These are phyloP conservation scores for Chloropsis hardwickii DNA, from an alignment of 2,113 vertebrate genomes.

Conservation along the genomic window DNA sequence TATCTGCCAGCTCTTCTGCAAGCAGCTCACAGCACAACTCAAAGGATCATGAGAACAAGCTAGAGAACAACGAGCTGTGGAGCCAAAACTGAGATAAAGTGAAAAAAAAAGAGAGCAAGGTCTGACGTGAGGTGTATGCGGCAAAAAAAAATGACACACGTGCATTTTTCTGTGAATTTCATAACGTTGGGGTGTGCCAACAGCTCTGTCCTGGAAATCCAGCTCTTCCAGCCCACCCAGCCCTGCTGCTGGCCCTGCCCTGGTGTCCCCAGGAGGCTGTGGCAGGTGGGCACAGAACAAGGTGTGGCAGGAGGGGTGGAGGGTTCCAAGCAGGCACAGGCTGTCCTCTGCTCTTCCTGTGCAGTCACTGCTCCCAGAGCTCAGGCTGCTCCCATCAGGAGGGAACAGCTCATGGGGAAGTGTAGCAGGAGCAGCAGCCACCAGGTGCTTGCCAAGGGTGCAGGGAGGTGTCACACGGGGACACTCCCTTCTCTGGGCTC, in stretches of 20 bases:
- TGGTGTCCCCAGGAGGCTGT: background rate
- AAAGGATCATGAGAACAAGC: background rate
- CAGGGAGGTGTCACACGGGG: background rate
- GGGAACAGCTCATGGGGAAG: background rate
- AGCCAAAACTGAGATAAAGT: background rate
- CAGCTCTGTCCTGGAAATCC: background rate
- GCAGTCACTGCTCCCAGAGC: background rate
- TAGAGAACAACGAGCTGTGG: background rate
- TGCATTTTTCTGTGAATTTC: background rate
- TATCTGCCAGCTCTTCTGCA: background rate
- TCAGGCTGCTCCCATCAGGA: background rate
- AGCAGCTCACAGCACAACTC: background rate
- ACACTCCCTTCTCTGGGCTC: background rate
- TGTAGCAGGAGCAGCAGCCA: background rate
- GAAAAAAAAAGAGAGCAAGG: background rate
- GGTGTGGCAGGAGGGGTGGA: background rate
- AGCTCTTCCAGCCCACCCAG: background rate
- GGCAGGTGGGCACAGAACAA: background rate
- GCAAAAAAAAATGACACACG: background rate
- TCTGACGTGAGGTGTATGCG: background rate
- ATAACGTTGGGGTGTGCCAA: rapidly evolving
- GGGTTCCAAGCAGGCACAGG: background rate
- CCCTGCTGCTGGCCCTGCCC: background rate
- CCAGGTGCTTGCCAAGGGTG: rapidly evolving
- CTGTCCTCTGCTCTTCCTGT: background rate